Conservation (phyloP, 2,113 vertebrate genomes). For the Orycteropus afer region DNA sequence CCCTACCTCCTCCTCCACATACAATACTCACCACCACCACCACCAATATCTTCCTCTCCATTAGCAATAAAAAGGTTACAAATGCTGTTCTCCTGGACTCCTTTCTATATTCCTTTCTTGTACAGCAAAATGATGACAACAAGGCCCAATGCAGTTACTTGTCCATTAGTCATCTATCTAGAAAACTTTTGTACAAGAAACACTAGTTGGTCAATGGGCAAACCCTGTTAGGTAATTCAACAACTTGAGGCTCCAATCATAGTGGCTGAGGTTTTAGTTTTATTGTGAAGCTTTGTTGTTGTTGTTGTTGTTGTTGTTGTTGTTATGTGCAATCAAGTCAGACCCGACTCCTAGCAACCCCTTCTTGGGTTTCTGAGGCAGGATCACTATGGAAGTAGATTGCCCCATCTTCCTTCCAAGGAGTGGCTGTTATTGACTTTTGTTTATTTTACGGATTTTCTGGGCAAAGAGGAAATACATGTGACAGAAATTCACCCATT, state of each 20-base stretch:
- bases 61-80: background rate
- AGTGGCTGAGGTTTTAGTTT: background rate
- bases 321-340: too few relatives aligned
- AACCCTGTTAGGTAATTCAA: background rate
- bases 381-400: too few relatives aligned
- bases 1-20: background rate
- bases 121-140: constrained; percentile 29
- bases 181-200: constrained; percentile 30
- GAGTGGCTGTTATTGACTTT: too few relatives aligned
- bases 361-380: too few relatives aligned
- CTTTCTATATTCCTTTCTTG: background rate
- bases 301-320: background rate
- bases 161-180: background rate
- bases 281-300: background rate
- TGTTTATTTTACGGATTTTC: background rate
- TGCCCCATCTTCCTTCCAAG: too few relatives aligned
- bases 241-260: background rate
- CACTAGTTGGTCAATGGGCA: background rate
- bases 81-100: background rate
- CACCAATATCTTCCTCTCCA: background rate
- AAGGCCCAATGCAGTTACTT: background rate
- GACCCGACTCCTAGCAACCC: too few relatives aligned
- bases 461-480: background rate
- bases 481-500: background rate
- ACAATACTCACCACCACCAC: background rate